Percentiles rank a stretch among this genome's conserved stretches.
phyloP scores from a whole-genome alignment of 1,140 invertebrate species.

The Leptinotarsa undecemlineata region DNA sequence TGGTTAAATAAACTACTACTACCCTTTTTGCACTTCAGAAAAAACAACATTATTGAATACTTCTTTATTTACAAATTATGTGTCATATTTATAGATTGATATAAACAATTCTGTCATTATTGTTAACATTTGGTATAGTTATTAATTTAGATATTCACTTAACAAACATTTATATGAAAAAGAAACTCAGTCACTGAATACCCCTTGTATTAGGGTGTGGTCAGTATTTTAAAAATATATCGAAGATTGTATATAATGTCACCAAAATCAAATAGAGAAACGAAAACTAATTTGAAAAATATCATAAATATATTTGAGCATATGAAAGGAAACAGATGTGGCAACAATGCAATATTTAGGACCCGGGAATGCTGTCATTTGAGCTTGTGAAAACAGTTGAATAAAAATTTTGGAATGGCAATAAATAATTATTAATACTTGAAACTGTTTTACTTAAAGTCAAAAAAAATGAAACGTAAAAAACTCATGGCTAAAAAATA shows the following conservation, averaged over 20 bases:
- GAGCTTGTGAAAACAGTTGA: conserved; percentile 30
- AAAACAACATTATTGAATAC: conserved; percentile 1
- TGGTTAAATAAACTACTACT: no score
- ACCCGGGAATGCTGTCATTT: conserved; percentile 39
- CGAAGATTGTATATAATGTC: background rate
- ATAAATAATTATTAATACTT: conserved; percentile 1
- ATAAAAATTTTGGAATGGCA: conserved; percentile 39
- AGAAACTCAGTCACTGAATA: conserved; percentile 44
- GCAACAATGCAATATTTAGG: conserved; percentile 8
- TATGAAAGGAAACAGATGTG: background rate
- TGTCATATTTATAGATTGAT: conserved; percentile 41
- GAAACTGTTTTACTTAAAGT: background rate
- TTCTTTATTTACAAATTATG: conserved; percentile 45
- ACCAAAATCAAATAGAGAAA: background rate
- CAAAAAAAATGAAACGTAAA: background rate
- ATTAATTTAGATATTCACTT: conserved; percentile 44
- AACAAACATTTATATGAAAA: conserved; percentile 38
- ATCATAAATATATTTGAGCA: conserved; percentile 4
- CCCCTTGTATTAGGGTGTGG: conserved; percentile 31
- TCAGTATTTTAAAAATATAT: conserved; percentile 20
- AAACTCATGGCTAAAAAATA: conserved; percentile 23
- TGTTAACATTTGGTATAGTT: conserved; percentile 44
- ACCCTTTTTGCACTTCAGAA: background rate
- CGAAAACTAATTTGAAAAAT: background rate
- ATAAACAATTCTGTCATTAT: conserved; percentile 45